Base-by-base conservation (phyloP, 2,888 invertebrate genomes). In the Coenonympha glycerion region DNA sequence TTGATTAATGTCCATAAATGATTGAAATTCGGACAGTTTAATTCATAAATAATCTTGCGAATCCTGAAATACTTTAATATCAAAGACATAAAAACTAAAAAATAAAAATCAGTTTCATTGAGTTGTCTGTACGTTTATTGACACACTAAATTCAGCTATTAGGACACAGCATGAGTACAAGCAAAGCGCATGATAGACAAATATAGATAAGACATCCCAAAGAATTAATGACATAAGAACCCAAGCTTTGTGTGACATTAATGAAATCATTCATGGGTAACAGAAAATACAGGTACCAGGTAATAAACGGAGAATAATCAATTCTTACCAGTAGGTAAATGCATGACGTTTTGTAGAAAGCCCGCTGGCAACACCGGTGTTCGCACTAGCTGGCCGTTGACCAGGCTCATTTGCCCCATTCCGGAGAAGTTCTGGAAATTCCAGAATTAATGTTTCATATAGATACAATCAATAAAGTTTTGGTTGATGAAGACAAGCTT, bases 301-400 rank as follows among this genome's bases (percentile, higher is more conserved):
- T 13, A 16, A 8, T 16, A 16, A 15, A 33, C 16, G 3, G 2
- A 3, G 2, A 0, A 15, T 13, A 30, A 0, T 15, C 15, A 26
- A 16, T 11, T 65, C 74, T 66, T 55, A 85, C 85, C 85, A 1
- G 84, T 64, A 1, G 90, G 92, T 56, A 94, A 76, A 69, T 94
- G 94, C 64, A 94, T 91, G 53, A 93, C 88, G 66, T 92, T 93
- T 62, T 93, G 93, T 15, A 94, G 80, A 58, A 93, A 90, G 39
- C 92, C 92, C 0, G 92, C 90, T 36, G 92, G 90, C 8, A 89
- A 66, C 26, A 89, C 90, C 0, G 94, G 93, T 0, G 92, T 90
- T 39, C 95, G 83, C 9, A 96, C 91, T n/a, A 95, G 89, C 71
- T 94, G 94, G 0, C 94, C 93, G 51, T 88, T 88, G 18, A 88